A percentile compares a stretch with the other conserved stretches of the same genome.
These are phyloP conservation scores for Crypturellus tataupa DNA, from an alignment of 2,797 vertebrate species.

Conservation along the genomic window DNA sequence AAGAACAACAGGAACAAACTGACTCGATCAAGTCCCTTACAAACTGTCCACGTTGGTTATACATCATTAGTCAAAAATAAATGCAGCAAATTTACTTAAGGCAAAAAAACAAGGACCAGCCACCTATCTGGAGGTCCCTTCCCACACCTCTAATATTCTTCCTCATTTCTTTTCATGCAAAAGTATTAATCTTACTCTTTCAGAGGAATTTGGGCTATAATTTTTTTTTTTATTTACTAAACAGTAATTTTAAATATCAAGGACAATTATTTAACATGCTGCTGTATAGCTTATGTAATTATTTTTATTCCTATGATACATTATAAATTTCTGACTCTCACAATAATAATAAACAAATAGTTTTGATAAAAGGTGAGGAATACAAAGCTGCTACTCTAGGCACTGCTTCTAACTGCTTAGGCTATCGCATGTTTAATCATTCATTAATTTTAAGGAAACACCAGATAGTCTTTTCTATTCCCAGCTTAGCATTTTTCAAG, in stretches of 20 bases:
- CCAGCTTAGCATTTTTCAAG: conserved; percentile 22
- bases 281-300: not conserved
- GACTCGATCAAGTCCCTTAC: conserved; percentile 14
- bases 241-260: not conserved
- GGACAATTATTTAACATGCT: not conserved
- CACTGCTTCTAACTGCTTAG: not conserved
- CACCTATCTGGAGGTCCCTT: not conserved
- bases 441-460: not conserved
- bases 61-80: not conserved
- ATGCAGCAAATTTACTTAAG: conserved; percentile 1
- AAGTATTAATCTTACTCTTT: not conserved
- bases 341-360: not conserved
- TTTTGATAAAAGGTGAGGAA: not conserved
- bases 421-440: not conserved
- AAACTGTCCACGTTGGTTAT: not conserved
- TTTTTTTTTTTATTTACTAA: not conserved
- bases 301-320: not conserved
- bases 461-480: not conserved
- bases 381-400: not conserved
- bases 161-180: not conserved
- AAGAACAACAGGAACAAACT: conserved; percentile 64
- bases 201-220: not conserved
- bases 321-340: not conserved
- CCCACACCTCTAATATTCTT: not conserved
- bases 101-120: not conserved